Evolutionary conservation across 2,888 invertebrate genomes (phyloP).

Genomic region (Xylota sylvarum): DNA sequence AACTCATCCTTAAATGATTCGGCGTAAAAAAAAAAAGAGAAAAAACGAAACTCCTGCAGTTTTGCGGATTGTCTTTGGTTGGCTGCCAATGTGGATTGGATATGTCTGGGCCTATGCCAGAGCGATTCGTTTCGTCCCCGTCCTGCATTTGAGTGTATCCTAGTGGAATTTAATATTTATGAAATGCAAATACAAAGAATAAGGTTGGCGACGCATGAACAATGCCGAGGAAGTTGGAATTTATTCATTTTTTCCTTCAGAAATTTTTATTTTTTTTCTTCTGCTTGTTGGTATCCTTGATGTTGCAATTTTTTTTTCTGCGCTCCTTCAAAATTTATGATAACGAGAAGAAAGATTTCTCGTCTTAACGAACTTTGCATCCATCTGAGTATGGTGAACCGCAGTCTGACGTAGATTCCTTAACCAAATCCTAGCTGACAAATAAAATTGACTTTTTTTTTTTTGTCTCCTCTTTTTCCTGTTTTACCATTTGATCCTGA

Average conservation of each 20-base stretch:
- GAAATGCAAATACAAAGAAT: conserved; percentile 76
- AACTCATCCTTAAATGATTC: conserved; percentile 55
- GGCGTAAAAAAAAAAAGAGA: not conserved
- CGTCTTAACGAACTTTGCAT: conserved; percentile 67
- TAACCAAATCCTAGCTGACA: conserved; percentile 61
- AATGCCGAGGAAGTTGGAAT: conserved; percentile 71
- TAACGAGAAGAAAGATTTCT: conserved; percentile 64
- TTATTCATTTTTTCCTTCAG: conserved; percentile 42
- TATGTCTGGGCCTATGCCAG: conserved; percentile 73
- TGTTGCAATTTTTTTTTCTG: conserved; percentile 19
- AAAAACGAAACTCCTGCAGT: conserved; percentile 52
- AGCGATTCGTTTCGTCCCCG: conserved; percentile 1
- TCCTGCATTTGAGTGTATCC: conserved; percentile 62
- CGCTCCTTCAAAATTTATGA: conserved; percentile 68
- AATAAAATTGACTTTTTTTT: conserved; percentile 59
- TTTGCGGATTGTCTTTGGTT: conserved; percentile 75
- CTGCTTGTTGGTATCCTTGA: conserved; percentile 49
- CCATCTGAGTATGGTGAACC: conserved; percentile 46
- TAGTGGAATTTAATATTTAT: conserved; percentile 76
- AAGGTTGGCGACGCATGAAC: conserved; percentile 74
- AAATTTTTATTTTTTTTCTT: not conserved
- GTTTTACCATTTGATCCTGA: conserved; percentile 67
- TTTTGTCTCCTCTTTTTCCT: conserved; percentile 33
- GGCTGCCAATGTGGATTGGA: conserved; percentile 75
- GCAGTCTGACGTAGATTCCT: conserved; percentile 46